Conservation (phyloP, 2,888 invertebrate species). For the Tuta absoluta region DNA sequence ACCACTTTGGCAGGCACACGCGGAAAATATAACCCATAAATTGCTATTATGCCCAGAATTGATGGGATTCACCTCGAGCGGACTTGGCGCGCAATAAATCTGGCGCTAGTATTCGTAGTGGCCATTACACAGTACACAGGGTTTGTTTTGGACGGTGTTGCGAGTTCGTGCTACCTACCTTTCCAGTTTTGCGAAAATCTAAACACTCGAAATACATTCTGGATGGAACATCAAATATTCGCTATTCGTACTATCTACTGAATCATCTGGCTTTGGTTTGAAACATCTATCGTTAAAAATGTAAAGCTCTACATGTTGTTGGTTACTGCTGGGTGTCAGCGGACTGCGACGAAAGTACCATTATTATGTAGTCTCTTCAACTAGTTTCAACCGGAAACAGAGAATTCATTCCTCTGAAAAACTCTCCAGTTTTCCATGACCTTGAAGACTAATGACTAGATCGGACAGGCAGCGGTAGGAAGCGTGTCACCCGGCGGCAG, state of each 20-base stretch:
- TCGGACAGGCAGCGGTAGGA: slow-evolving; percentile 46
- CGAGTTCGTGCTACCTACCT: slow-evolving; percentile 1
- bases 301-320: slow-evolving; percentile 2
- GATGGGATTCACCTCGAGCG: slow-evolving; percentile 51
- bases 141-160: slow-evolving; percentile 15
- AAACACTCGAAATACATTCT: slow-evolving; percentile 9
- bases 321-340: not conserved
- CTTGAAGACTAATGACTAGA: slow-evolving; percentile 25
- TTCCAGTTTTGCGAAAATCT: slow-evolving; percentile 7
- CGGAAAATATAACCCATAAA: slow-evolving; percentile 58
- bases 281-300: not conserved
- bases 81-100: slow-evolving; percentile 31
- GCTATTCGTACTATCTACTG: too few species aligned
- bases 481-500: slow-evolving; percentile 56
- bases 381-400: not conserved
- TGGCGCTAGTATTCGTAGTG: slow-evolving; percentile 20
- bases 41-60: slow-evolving; percentile 44
- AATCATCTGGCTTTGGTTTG: not conserved
- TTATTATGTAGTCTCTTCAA: not conserved
- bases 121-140: not conserved
- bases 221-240: not conserved
- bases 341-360: not conserved
- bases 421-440: not conserved
- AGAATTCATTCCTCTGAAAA: not conserved
- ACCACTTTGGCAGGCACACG: slow-evolving; percentile 51